Evolutionary conservation across 2,888 invertebrate genomes (phyloP).

Genomic region (Monochamus alternatus): DNA sequence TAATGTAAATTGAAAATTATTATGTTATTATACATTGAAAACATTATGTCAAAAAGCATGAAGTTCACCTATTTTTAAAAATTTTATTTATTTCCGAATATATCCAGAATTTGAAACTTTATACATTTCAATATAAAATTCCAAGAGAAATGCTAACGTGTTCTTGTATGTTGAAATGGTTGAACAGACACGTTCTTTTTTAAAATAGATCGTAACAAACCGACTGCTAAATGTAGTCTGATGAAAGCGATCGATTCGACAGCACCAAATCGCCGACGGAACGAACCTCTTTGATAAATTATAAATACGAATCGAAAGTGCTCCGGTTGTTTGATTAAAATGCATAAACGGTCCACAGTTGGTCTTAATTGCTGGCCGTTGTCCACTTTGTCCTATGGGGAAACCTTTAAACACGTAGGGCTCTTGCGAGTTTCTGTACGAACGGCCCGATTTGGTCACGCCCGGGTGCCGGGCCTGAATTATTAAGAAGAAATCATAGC

Average conservation of each 20-base stretch:
- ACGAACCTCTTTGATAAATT: slow-evolving; percentile 58
- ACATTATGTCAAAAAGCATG: too few species aligned
- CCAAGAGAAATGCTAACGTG: too few species aligned
- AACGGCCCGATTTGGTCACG: slow-evolving; percentile 56
- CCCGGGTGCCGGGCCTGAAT: slow-evolving; percentile 61
- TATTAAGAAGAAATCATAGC: slow-evolving; percentile 65
- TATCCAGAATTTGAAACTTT: too few species aligned
- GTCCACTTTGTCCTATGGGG: slow-evolving; percentile 61
- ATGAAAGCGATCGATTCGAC: slow-evolving; percentile 6
- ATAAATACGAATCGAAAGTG: slow-evolving; percentile 57
- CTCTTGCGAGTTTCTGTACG: slow-evolving; percentile 52
- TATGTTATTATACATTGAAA: too few species aligned
- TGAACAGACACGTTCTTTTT: too few species aligned
- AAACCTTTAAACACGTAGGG: slow-evolving; percentile 62
- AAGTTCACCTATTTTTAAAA: too few species aligned
- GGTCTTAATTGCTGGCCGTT: slow-evolving; percentile 63
- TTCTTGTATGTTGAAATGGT: too few species aligned
- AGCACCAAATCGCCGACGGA: slow-evolving; percentile 3
- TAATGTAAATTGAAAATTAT: too few species aligned
- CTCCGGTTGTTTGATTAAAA: slow-evolving; percentile 64
- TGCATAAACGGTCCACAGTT: slow-evolving; percentile 64
- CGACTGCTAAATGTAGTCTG: too few species aligned
- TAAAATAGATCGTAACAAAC: too few species aligned
- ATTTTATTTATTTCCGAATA: too few species aligned
- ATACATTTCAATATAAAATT: too few species aligned